These are phyloP conservation scores for Caenorhabditis becei DNA, from an alignment of 2,888 invertebrate genomes.

Conservation along the genomic window DNA sequence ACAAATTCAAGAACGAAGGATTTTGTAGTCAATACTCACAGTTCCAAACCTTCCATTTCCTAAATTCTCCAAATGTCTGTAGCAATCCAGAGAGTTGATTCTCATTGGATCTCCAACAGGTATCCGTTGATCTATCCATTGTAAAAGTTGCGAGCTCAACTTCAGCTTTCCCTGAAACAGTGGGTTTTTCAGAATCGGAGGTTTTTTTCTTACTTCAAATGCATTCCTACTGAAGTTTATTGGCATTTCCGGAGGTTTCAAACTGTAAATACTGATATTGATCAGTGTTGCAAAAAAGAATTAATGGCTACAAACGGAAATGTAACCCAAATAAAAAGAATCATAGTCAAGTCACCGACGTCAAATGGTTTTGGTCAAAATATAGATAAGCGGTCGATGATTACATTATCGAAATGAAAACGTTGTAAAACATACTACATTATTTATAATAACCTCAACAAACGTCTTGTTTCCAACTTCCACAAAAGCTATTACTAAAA, in stretches of 20 bases:
- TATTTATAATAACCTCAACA: too few relatives aligned
- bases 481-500: too few relatives aligned
- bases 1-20: too few relatives aligned
- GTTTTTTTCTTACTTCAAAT: constrained; percentile 53
- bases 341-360: constrained; percentile 34
- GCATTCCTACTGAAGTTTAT: constrained; percentile 43
- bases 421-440: constrained; percentile 33
- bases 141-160: constrained; percentile 51
- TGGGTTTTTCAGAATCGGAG: not conserved
- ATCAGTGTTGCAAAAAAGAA: constrained; percentile 22
- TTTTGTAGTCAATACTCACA: constrained; percentile 54
- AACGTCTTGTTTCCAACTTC: too few relatives aligned
- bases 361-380: constrained; percentile 52
- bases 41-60: constrained; percentile 69
- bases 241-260: constrained; percentile 54
- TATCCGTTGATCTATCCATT: constrained; percentile 65
- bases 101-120: constrained; percentile 60
- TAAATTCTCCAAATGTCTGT: constrained; percentile 51
- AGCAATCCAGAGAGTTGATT: constrained; percentile 46
- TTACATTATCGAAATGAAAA: constrained; percentile 48
- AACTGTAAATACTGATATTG: not conserved
- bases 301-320: constrained; percentile 12
- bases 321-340: constrained; percentile 23
- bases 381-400: constrained; percentile 54
- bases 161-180: constrained; percentile 48